These are phyloP conservation scores for Steatocranus sp. DNA, from an alignment of 2,797 vertebrate species.

Conservation along the genomic window DNA sequence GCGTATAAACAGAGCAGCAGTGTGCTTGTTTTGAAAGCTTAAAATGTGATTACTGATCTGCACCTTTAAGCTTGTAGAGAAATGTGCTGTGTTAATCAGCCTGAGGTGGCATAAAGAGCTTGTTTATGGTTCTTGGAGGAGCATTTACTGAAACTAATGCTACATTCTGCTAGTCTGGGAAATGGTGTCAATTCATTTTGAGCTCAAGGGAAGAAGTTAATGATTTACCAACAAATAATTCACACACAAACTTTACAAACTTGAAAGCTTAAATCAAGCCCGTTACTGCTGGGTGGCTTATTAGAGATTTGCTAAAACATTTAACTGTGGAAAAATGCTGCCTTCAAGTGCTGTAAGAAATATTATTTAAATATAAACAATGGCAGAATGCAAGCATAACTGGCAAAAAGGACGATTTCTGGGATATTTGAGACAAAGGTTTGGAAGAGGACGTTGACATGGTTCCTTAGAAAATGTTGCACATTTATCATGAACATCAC, in stretches of 20 bases:
- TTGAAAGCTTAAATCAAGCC: neutral
- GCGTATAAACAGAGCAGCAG: neutral
- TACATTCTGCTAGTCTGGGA: neutral
- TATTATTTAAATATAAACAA: neutral
- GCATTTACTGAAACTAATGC: neutral
- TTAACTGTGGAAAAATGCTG: neutral
- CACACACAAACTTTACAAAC: neutral
- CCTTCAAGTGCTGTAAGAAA: neutral
- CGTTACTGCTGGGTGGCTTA: neutral
- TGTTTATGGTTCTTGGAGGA: neutral
- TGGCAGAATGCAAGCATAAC: neutral
- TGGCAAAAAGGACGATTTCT: neutral
- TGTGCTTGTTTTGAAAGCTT: neutral
- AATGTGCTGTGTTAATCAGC: neutral
- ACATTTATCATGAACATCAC: neutral
- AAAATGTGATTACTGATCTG: slow-evolving; percentile 10
- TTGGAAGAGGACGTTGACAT: neutral
- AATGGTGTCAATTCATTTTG: neutral
- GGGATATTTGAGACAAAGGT: neutral
- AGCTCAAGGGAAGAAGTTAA: neutral
- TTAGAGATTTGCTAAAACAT: neutral
- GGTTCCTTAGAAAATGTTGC: neutral
- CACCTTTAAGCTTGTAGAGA: neutral
- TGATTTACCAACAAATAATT: neutral
- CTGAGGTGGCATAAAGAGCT: neutral